Evolutionary conservation across 2,888 invertebrate species (phyloP).

Genomic region (Nycteola revayana): DNA sequence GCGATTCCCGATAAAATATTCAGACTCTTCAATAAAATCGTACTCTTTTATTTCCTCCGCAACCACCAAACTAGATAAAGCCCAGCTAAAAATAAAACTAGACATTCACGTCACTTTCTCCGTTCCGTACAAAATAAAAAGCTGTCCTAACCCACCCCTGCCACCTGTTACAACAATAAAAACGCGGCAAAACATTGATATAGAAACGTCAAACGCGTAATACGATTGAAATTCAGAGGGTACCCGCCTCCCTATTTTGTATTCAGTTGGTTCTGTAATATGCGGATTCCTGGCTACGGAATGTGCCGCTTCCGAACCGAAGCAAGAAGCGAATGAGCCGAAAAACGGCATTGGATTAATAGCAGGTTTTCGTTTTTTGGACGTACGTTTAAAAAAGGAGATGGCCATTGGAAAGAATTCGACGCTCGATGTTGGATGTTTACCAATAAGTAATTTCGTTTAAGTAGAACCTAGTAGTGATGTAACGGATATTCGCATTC

Average conservation of each 20-base stretch:
- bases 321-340: constrained; percentile 17
- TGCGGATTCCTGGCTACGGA: constrained; percentile 24
- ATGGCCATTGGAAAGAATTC: no score
- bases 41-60: no score
- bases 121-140: constrained; percentile 6
- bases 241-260: constrained; percentile 26
- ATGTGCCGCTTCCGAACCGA: no score
- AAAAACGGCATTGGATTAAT: constrained; percentile 16
- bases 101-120: neutral
- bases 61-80: no score
- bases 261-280: constrained; percentile 33
- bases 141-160: constrained; percentile 15
- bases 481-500: no score
- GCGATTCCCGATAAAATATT: no score
- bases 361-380: constrained; percentile 5
- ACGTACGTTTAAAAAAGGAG: neutral
- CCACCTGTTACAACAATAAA: constrained; percentile 37
- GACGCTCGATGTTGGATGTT: no score
- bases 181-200: constrained; percentile 34
- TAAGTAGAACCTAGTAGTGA: no score
- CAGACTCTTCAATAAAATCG: no score
- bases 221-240: constrained; percentile 35
- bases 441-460: no score
- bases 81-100: no score
- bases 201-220: constrained; percentile 40